These are phyloP conservation scores for Styela clava DNA, from an alignment of 23 tunicate genomes.

Conservation along the genomic window DNA sequence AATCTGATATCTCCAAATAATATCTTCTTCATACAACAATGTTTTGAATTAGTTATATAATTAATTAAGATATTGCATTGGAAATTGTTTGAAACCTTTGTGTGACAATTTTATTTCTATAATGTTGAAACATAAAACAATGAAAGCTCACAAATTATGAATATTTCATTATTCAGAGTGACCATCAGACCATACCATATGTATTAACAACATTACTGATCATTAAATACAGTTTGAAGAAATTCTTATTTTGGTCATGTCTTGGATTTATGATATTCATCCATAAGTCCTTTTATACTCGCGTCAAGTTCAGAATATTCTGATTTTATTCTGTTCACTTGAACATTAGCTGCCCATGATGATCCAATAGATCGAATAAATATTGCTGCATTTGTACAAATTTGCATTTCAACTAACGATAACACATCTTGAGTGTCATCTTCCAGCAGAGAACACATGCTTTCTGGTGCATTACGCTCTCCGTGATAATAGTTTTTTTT, in stretches of 20 bases:
- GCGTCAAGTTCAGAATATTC: conserved; percentile 16
- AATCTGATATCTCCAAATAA: no score
- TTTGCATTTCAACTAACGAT: conserved; percentile 16
- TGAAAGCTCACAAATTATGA: no score
- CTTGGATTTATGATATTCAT: background rate
- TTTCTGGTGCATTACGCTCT: conserved; percentile 10
- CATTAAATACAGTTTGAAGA: no score
- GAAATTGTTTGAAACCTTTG: no score
- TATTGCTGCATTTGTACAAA: conserved; percentile 16
- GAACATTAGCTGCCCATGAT: conserved; percentile 28
- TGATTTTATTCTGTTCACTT: conserved; percentile 11
- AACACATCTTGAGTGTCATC: conserved; percentile 20
- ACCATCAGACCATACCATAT: no score
- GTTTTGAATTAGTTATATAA: no score
- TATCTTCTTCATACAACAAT: no score
- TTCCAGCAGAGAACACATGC: conserved; percentile 19
- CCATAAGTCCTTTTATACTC: conserved; percentile 11
- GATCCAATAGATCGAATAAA: conserved; percentile 9
- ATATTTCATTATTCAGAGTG: no score
- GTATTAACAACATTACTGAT: no score
- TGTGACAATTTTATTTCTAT: no score
- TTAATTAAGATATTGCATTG: no score
- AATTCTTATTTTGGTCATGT: background rate
- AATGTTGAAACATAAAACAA: no score
- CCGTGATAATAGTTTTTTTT: conserved; percentile 19